A percentile compares a stretch with the other conserved stretches of the same genome.
Conservation (phyloP, 2,797 vertebrate genomes). For the Notolabrus celidotus region DNA sequence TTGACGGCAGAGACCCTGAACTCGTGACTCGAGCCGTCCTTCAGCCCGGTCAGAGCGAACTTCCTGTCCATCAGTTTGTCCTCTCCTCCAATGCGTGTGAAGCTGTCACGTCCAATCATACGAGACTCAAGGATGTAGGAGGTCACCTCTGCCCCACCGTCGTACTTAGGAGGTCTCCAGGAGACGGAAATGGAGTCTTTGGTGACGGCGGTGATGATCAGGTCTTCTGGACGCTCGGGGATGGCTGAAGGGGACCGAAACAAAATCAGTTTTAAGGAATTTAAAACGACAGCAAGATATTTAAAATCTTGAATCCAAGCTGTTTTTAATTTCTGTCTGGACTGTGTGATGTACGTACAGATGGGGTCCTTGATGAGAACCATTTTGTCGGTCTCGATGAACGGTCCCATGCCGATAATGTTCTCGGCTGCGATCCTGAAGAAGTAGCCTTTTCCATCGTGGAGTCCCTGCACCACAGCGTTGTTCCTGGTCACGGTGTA, state of each 20-base stretch:
- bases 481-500: conserved; percentile 97
- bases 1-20: conserved; percentile 97
- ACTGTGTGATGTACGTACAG: too few relatives aligned
- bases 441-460: conserved; percentile 94
- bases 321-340: too few relatives aligned
- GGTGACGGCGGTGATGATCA: conserved; percentile 91
- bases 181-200: conserved; percentile 92
- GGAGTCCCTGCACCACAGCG: conserved; percentile 94
- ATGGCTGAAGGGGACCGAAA: conserved; percentile 83
- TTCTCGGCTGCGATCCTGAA: conserved; percentile 99
- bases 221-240: conserved; percentile 96
- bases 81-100: conserved; percentile 87
- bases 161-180: conserved; percentile 97
- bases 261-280: not conserved
- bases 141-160: conserved; percentile 95
- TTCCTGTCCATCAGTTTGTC: conserved; percentile 93
- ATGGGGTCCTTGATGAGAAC: conserved; percentile 94
- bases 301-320: too few relatives aligned
- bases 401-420: conserved; percentile 97
- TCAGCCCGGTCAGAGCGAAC: conserved; percentile 91
- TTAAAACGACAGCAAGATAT: too few relatives aligned
- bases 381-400: conserved; percentile 90
- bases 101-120: conserved; percentile 93
- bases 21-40: conserved; percentile 94
- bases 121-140: conserved; percentile 93